Evolutionary conservation across 1,140 invertebrate genomes (phyloP).

Genomic region (Rhyzopertha dominica): DNA sequence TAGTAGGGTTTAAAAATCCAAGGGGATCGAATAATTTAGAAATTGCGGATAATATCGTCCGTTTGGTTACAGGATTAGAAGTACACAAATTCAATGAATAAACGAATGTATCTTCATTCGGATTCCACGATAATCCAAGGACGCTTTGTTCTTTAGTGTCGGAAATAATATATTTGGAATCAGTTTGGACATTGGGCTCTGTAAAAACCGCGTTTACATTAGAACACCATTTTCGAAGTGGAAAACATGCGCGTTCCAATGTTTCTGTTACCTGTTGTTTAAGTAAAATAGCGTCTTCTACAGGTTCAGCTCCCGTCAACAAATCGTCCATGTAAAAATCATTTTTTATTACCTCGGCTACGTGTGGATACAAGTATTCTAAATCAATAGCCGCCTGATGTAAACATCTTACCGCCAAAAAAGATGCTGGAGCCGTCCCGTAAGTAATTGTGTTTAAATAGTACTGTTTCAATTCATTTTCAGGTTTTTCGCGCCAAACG

Average conservation of each 20-base stretch:
- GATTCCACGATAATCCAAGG: constrained; percentile 41
- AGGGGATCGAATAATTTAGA: constrained; percentile 29
- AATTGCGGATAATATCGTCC: constrained; percentile 27
- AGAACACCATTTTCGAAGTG: constrained; percentile 24
- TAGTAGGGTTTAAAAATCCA: constrained; percentile 29
- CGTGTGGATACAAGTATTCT: background rate
- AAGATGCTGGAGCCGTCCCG: constrained; percentile 3
- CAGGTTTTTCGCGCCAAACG: constrained; percentile 23
- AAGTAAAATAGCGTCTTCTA: constrained; percentile 11
- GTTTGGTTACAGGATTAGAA: constrained; percentile 29
- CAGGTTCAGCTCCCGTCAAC: background rate
- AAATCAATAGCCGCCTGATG: constrained; percentile 5
- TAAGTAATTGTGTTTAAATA: constrained; percentile 8
- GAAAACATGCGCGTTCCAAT: constrained; percentile 20
- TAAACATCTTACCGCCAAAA: constrained; percentile 10
- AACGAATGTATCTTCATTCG: constrained; percentile 30
- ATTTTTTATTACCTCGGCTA: background rate
- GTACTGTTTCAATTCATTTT: constrained; percentile 27
- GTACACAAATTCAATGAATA: constrained; percentile 25
- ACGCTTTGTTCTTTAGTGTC: constrained; percentile 25
- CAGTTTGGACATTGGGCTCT: background rate
- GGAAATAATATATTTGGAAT: constrained; percentile 2
- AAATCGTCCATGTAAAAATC: constrained; percentile 6
- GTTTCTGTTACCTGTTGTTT: constrained; percentile 25
- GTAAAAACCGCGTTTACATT: constrained; percentile 19